Conservation (phyloP, 2,113 vertebrate species). For the Psophia crepitans region DNA sequence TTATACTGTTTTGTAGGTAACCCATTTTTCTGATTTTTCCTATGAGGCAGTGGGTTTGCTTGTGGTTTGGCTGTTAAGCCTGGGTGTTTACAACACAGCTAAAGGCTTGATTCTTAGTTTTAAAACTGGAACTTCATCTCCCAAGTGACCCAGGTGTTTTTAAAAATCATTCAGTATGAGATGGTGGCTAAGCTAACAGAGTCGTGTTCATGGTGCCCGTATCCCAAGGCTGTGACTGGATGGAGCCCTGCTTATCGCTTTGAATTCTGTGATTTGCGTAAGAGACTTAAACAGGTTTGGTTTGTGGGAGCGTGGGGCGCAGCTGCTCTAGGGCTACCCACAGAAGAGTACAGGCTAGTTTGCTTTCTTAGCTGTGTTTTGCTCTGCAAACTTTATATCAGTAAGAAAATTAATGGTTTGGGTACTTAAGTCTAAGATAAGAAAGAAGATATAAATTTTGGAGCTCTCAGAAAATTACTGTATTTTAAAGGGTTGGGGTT, state of each 20-base stretch:
- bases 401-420: background rate
- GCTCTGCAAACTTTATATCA: background rate
- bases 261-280: background rate
- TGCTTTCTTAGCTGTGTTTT: background rate
- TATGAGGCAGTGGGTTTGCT: background rate
- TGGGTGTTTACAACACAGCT: background rate
- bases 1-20: background rate
- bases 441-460: background rate
- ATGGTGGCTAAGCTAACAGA: background rate
- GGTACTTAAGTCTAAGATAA: background rate
- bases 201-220: background rate
- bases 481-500: accelerated
- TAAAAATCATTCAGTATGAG: background rate
- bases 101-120: background rate
- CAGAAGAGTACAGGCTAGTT: background rate
- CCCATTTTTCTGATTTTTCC: background rate
- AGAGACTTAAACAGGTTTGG: background rate
- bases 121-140: background rate
- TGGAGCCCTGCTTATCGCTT: background rate
- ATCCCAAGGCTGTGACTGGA: background rate
- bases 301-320: background rate
- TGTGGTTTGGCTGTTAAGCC: background rate
- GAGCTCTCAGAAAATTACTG: background rate
- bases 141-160: background rate
- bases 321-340: background rate